Conservation (phyloP, 2,888 invertebrate species). For the Rhorus exstirpatorius region DNA sequence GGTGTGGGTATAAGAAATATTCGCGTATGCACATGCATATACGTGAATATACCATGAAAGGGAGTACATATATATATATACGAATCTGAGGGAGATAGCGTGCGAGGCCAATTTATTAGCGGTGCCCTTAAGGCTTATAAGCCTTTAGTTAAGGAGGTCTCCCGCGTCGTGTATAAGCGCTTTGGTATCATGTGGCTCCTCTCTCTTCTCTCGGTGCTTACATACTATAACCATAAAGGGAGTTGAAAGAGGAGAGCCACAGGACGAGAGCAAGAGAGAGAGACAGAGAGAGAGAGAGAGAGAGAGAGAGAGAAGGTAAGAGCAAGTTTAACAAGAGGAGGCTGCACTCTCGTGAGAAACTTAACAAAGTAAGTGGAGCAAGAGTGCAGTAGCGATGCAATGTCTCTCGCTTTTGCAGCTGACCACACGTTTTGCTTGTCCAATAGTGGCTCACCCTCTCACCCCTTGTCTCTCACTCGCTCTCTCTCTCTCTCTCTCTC, state of each 20-base stretch:
- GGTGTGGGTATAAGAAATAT: slow-evolving; percentile 34
- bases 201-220: slow-evolving; percentile 24
- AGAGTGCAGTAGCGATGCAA: slow-evolving; percentile 70
- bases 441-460: slow-evolving; percentile 72
- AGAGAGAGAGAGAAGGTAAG: slow-evolving; percentile 35
- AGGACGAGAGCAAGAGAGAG: slow-evolving; percentile 1
- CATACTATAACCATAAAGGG: slow-evolving; percentile 67
- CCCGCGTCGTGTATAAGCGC: slow-evolving; percentile 73
- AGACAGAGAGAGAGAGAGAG: slow-evolving; percentile 47
- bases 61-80: too few species aligned
- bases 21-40: slow-evolving; percentile 18
- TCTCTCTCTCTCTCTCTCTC: too few species aligned
- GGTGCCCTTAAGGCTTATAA: slow-evolving; percentile 78
- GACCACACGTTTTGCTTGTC: slow-evolving; percentile 79
- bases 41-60: background rate
- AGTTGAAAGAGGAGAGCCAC: slow-evolving; percentile 44
- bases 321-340: slow-evolving; percentile 67
- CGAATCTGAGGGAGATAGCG: slow-evolving; percentile 59
- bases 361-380: slow-evolving; percentile 80
- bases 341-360: slow-evolving; percentile 79
- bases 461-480: slow-evolving; percentile 54
- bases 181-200: slow-evolving; percentile 61
- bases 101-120: slow-evolving; percentile 82
- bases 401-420: slow-evolving; percentile 62
- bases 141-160: slow-evolving; percentile 80